Evolutionary conservation across 2,113 vertebrate genomes (phyloP).

Genomic region (Anolis carolinensis): DNA sequence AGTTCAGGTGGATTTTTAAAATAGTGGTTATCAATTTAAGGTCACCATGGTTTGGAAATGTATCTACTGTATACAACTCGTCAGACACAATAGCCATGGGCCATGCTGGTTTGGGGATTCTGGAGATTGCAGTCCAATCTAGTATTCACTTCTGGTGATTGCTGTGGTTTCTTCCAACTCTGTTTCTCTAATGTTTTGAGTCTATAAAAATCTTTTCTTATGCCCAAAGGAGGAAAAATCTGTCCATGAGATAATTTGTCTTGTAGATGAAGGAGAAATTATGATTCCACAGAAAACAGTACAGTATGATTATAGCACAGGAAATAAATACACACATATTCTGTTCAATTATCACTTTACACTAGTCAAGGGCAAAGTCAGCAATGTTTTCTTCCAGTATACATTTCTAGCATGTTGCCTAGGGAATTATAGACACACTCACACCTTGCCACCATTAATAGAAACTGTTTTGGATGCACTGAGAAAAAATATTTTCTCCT

Average conservation of each 20-base stretch:
- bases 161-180: too few relatives aligned
- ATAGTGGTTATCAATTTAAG: neutral
- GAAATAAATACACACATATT: neutral
- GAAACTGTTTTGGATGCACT: slow-evolving; percentile 7
- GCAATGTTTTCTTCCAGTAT: slow-evolving; percentile 7
- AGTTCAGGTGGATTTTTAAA: neutral
- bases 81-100: neutral
- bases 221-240: neutral
- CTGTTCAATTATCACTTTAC: neutral
- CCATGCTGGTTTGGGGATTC: too few relatives aligned
- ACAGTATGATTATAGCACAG: neutral
- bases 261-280: neutral
- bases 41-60: neutral
- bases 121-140: neutral
- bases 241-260: neutral
- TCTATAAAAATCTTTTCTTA: neutral
- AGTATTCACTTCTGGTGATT: too few relatives aligned
- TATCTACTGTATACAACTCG: too few relatives aligned
- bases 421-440: neutral
- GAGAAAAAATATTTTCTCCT: slow-evolving; percentile 23
- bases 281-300: slow-evolving; percentile 9
- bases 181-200: too few relatives aligned
- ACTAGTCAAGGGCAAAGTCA: slow-evolving; percentile 4
- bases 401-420: slow-evolving; percentile 28
- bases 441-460: slow-evolving; percentile 14